Conservation (phyloP, 1,140 invertebrate species). For the Thaumatotibia leucotreta region DNA sequence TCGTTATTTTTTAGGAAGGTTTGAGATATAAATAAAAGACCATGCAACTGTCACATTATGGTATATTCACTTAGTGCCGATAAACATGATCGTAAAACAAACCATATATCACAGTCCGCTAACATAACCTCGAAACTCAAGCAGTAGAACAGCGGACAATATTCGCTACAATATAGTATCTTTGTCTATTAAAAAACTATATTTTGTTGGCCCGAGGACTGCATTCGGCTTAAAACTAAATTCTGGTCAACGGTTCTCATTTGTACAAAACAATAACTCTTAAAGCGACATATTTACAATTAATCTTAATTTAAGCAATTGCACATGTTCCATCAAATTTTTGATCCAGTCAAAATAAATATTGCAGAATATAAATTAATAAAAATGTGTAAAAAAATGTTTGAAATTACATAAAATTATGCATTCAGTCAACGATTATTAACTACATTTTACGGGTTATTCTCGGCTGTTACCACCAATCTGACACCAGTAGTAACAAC, state of each 20-base stretch:
- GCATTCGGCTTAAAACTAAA: not conserved
- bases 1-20: not conserved
- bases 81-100: conserved; percentile 32
- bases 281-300: conserved; percentile 32
- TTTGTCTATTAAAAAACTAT: conserved; percentile 11
- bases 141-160: not conserved
- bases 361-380: conserved; percentile 34
- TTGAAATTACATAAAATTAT: conserved; percentile 58
- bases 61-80: conserved; percentile 36
- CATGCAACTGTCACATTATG: conserved; percentile 23
- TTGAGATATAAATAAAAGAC: conserved; percentile 19
- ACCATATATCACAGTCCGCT: conserved; percentile 34
- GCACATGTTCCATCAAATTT: conserved; percentile 50
- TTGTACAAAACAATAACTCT: conserved; percentile 45
- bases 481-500: too few species aligned
- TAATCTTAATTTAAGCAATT: conserved; percentile 33
- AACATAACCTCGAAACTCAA: conserved; percentile 17
- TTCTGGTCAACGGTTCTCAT: not conserved
- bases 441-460: conserved; percentile 22
- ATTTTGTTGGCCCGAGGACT: not conserved
- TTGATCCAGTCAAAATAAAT: conserved; percentile 54
- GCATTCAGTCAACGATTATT: conserved; percentile 60
- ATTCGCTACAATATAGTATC: conserved; percentile 5
- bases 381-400: conserved; percentile 37
- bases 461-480: not conserved